These are phyloP conservation scores for Coendou prehensilis DNA, from an alignment of 2,797 vertebrate genomes.

Conservation along the genomic window DNA sequence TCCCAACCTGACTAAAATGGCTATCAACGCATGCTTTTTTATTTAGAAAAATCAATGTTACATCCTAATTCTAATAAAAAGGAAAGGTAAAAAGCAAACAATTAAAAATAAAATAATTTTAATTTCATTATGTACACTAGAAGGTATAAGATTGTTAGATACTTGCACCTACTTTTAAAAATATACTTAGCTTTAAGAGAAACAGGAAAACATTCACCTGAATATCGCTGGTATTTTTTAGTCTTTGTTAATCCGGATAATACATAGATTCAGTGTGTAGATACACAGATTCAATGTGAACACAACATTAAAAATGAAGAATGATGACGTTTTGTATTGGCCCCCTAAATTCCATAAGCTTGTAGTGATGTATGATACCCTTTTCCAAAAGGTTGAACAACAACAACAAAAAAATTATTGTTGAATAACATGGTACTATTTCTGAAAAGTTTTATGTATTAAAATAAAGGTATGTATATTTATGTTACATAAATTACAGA, in stretches of 20 bases:
- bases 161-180: not conserved
- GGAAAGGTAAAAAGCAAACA: not conserved
- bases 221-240: not conserved
- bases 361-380: not conserved
- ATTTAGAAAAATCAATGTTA: not conserved
- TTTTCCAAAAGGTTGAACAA: not conserved
- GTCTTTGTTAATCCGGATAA: not conserved
- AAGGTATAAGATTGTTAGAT: not conserved
- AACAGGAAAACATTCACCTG: not conserved
- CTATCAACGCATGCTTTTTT: not conserved
- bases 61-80: not conserved
- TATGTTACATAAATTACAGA: no score
- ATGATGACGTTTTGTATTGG: not conserved
- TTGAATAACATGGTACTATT: slow-evolving; percentile 15
- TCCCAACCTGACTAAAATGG: not conserved
- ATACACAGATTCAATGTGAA: not conserved
- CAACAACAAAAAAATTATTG: not conserved
- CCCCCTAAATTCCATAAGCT: slow-evolving; percentile 5
- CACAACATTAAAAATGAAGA: not conserved
- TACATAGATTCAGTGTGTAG: not conserved
- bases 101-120: slow-evolving; percentile 2
- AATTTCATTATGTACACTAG: not conserved
- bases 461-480: not conserved
- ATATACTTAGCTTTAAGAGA: not conserved
- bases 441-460: slow-evolving; percentile 35